Evolutionary conservation across 2,797 vertebrate species (phyloP).

Genomic region (Pipistrellus pipistrellus): DNA sequence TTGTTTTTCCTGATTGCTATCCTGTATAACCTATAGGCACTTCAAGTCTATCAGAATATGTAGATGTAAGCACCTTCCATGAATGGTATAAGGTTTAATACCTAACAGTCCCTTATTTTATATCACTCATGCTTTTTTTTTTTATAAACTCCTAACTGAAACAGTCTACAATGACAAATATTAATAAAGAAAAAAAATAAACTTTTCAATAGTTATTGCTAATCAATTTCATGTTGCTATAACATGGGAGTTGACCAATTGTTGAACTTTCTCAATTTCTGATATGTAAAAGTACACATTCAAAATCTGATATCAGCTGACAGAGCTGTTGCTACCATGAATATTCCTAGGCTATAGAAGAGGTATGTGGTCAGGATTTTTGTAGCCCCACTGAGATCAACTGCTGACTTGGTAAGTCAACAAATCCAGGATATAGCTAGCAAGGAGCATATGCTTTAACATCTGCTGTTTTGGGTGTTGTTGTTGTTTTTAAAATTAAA

Average conservation of each 20-base stretch:
- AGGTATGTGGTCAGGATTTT: not conserved
- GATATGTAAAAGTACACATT: not conserved
- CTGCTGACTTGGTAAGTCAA: constrained; percentile 51
- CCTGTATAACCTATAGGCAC: not conserved
- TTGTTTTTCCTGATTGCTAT: not conserved
- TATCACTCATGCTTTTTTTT: not conserved
- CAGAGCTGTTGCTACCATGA: not conserved
- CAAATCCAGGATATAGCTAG: not conserved
- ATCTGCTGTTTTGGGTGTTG: constrained; percentile 41
- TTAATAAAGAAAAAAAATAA: not conserved
- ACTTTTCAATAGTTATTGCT: not conserved
- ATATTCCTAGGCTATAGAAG: not conserved
- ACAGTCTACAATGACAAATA: not conserved
- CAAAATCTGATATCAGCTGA: not conserved
- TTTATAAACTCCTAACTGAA: not conserved
- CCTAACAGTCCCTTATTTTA: not conserved
- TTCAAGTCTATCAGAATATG: not conserved
- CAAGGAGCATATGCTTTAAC: constrained; percentile 41
- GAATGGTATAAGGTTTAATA: not conserved
- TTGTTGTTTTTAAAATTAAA: not conserved
- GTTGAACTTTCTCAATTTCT: constrained; percentile 38
- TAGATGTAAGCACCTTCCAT: not conserved
- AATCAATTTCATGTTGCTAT: not conserved
- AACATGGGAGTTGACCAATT: not conserved
- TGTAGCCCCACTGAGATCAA: not conserved